Evolutionary conservation across 1,140 invertebrate genomes (phyloP), one percentile per base, ranked within the genome.

Genomic region (Oedothorax gibbosus): DNA sequence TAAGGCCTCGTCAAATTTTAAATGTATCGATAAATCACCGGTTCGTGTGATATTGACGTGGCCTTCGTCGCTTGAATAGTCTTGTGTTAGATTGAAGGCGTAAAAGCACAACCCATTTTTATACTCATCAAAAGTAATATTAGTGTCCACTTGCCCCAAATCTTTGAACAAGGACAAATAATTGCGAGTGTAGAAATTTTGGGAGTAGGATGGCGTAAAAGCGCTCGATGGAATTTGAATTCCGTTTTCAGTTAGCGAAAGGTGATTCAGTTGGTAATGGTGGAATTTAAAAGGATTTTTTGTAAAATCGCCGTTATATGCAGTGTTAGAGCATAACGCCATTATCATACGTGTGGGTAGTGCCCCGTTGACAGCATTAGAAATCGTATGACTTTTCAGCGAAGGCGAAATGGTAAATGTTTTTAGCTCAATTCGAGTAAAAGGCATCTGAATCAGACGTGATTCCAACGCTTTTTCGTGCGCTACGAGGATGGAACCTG

Each of bases 241-340:
- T 35, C 35, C 35, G 35, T 35, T 35, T 35, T 35, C 35, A 5
- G 35, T 35, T 35, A 35, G 5, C 0, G 57, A 60, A 60, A 60
- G 12, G 9, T 60, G n/a, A 11, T 5, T 7, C 5, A 60, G 57
- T 14, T 60, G 3, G 9, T 0, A 7, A 60, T 60, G 12, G 3
- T 60, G 12, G n/a, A 60, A 60, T 6, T 21, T 66, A 21, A 66
- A 66, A 18, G 64, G 64, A 66, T 66, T 66, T 20, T 66, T 66
- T 66, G n/a, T 66, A 9, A 66, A 5, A 66, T 66, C 64, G 2
- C 64, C 64, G 7, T 66, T 66, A 18, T 18, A 66, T 7, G 64
- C 64, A 66, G 4, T 5, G 21, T 66, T 66, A 7, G 64, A 66
- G 10, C n/a, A 15, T 20, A 66, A 4, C 1, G 0, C 20, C 11